These are phyloP conservation scores for Drosophila santomea DNA, from an alignment of 1,140 invertebrate species.

Conservation along the genomic window DNA sequence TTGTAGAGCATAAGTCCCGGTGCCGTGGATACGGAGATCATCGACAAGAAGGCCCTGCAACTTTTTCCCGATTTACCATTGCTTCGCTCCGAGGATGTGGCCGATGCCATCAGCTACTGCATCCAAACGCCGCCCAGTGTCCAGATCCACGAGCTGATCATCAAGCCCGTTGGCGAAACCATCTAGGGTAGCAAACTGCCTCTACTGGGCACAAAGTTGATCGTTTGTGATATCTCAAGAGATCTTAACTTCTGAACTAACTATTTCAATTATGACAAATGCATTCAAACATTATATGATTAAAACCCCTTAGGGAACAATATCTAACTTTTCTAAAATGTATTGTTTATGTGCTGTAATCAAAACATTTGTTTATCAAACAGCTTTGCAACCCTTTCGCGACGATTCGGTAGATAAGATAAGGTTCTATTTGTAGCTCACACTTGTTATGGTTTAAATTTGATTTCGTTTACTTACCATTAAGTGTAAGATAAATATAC, in stretches of 20 bases:
- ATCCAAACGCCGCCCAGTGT: constrained; percentile 84
- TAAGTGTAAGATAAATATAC: constrained; percentile 84
- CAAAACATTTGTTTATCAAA: constrained; percentile 3
- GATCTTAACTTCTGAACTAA: no score
- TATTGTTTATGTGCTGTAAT: neutral
- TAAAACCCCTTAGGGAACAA: no score
- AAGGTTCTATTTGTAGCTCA: neutral
- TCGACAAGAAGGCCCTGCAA: neutral
- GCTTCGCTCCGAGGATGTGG: constrained; percentile 85
- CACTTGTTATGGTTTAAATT: neutral
- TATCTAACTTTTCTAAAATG: neutral
- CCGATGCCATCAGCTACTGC: constrained; percentile 86
- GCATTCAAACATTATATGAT: no score
- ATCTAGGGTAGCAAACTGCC: constrained; percentile 29
- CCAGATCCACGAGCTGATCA: constrained; percentile 75
- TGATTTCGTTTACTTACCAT: constrained; percentile 67
- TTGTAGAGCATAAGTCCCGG: constrained; percentile 86
- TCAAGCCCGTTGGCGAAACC: constrained; percentile 73
- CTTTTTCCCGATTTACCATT: constrained; percentile 29
- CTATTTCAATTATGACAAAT: no score
- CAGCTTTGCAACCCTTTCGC: neutral
- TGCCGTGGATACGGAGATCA: constrained; percentile 58
- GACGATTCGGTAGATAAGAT: neutral
- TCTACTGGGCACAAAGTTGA: no score
- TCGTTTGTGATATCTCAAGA: no score